Conservation (phyloP, 2,888 invertebrate species). For the Gnatocerus cornutus region DNA sequence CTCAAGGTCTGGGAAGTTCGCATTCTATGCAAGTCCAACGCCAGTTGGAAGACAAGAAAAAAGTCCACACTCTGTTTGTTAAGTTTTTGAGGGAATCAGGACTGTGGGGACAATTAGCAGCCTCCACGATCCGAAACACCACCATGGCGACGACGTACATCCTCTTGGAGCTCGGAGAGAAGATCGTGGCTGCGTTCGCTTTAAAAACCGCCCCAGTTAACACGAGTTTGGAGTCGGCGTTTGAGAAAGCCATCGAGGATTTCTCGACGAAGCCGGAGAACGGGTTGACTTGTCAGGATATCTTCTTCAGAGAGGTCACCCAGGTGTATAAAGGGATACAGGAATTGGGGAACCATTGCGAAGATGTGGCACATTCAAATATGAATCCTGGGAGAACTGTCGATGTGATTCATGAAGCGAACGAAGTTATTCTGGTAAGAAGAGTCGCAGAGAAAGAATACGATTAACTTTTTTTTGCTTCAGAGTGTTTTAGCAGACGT, state of each 20-base stretch:
- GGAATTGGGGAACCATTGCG: conserved; percentile 76
- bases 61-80: conserved; percentile 82
- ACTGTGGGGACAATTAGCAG: conserved; percentile 78
- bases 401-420: conserved; percentile 73
- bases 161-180: conserved; percentile 83
- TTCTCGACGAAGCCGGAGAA: conserved; percentile 70
- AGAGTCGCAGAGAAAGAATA: neutral
- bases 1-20: conserved; percentile 79
- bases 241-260: conserved; percentile 73
- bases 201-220: conserved; percentile 78
- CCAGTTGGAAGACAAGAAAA: conserved; percentile 91
- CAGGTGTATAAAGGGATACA: conserved; percentile 79
- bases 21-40: conserved; percentile 88
- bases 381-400: conserved; percentile 75
- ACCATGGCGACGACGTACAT: conserved; percentile 74
- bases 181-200: conserved; percentile 82
- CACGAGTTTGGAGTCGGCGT: conserved; percentile 75
- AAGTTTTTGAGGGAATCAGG: conserved; percentile 82
- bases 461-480: conserved; percentile 24
- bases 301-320: conserved; percentile 83
- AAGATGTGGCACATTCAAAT: conserved; percentile 76
- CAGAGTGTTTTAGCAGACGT: conserved; percentile 80
- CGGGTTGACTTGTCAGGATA: conserved; percentile 80
- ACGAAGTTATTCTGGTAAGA: conserved; percentile 75
- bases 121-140: conserved; percentile 66